Base-by-base conservation (phyloP, 1,140 invertebrate species). In the Stenopsyche tienmushanensis region DNA sequence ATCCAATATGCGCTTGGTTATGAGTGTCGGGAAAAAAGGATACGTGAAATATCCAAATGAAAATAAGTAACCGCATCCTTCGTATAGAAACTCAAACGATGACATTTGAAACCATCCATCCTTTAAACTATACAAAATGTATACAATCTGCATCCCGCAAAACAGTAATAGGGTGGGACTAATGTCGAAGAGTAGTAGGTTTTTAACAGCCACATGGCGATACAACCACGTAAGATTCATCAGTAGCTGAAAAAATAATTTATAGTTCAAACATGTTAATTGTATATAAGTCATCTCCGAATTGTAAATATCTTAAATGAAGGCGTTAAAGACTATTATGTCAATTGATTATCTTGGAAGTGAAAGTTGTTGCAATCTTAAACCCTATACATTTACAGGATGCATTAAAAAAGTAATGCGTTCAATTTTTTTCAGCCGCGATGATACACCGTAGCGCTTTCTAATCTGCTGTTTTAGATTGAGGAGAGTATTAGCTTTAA, bases 21-120 rank as follows among this genome's bases (percentile, higher is more conserved):
- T 73, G 0, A 83, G 63, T 10, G 78, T 80, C 1, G 78, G 65
- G 10, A 89, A 72, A 72, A 88, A 90, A 1, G 89, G 89, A 60
- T 84, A 87, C 5, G 83, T 74, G 13, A 87, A 73, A 72, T 85
- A 86, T 53, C 83, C 83, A 62, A 88, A 77, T n/a, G 78, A 76
- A 10, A 85, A 60, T 80, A 89, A 84, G 57, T 85, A 88, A 10
- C 91, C 91, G 71, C 85, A 84, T 20, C 89, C 88, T 76, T 90
- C 89, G 52, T 86, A 81, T 59, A 84, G 83, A 62, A 89, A 77
- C 73, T 89, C 86, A 75, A 89, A 90, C 1, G 85, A 85, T 0
- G 86, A 85, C 23, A 88, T 71, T 64, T 85, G 76, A 23, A 77
- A 75, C 49, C 83, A 80, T 80, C 92, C 85, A 72, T 85, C 87